Base-by-base conservation (phyloP, 2,888 invertebrate species). In the Drepanosiphum platanoidis region DNA sequence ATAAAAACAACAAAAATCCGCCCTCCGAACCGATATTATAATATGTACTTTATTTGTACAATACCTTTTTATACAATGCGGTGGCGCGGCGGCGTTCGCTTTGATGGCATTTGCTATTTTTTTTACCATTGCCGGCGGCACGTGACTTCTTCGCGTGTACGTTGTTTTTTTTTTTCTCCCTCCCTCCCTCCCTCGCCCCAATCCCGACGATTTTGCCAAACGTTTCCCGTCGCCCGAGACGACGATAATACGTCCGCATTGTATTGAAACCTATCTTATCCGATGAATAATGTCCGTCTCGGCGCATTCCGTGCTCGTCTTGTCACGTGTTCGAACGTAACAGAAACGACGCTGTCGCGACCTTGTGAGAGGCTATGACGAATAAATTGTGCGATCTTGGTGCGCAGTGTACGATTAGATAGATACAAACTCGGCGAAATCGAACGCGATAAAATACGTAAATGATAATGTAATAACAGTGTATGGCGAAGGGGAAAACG, bases 1-100 rank as follows among this genome's bases (percentile, higher is more conserved):
- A 61, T 18, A 36, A 61, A 72, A 82, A 72, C 39, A 39, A 82
- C 58, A 70, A 52, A 46, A 68, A 70, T 70, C 71, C 39, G 71
- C 81, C 81, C 72, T 61, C 3, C 34, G 30, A 66, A 32, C 66
- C 66, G 66, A 32, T 66, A n/a, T 61, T 9, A 27, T 27, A 27
- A 61, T n/a, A 22, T 22, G 22, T 27, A 27, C 4, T 42, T 42
- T 42, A 42, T 9, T 9, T 9, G 9, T 9, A n/a, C 27, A 61
- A n/a, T 61, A 27, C 27, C 61, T 61, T 11, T 7, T 11, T 7
- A 27, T n/a, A 3, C 7, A 58, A 8, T 27, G n/a, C n/a, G 27
- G 22, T 61, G n/a, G 8, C 9, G 9, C n/a, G 0, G 27, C 4
- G 7, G n/a, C 61, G 52, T 61, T 22, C 61, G 27, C 27, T 61